These are phyloP conservation scores for Reticulitermes lucifugus DNA, from an alignment of 2,888 invertebrate species.

Conservation along the genomic window DNA sequence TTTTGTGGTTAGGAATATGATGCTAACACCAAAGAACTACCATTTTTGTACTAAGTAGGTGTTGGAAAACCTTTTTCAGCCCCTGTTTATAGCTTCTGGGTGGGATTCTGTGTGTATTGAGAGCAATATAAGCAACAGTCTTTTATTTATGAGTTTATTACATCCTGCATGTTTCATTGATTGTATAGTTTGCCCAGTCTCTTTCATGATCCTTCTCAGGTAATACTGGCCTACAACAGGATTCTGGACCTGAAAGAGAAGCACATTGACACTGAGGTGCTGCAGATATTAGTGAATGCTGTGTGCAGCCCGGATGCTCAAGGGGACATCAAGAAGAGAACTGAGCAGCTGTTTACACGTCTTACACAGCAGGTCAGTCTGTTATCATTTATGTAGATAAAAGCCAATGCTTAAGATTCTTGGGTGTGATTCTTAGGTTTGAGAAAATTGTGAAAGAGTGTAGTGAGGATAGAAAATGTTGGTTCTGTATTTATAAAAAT, in stretches of 20 bases:
- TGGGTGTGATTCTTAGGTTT: too few species aligned
- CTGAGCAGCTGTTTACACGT: slow-evolving; percentile 78
- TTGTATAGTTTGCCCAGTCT: neutral
- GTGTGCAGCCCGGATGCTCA: slow-evolving; percentile 62
- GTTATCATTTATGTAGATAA: too few species aligned
- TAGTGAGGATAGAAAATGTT: too few species aligned
- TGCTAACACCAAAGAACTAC: too few species aligned
- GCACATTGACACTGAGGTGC: slow-evolving; percentile 81
- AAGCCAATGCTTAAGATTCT: too few species aligned
- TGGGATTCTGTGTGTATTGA: neutral
- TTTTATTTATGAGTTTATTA: neutral
- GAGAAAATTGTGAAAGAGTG: too few species aligned
- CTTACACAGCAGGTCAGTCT: slow-evolving; percentile 69
- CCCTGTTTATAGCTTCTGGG: too few species aligned
- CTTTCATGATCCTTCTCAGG: slow-evolving; percentile 57
- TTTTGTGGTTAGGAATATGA: too few species aligned
- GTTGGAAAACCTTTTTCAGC: too few species aligned
- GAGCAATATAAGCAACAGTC: neutral
- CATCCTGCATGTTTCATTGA: neutral
- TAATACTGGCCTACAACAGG: slow-evolving; percentile 85
- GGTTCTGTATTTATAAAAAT: too few species aligned
- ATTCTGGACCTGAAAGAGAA: slow-evolving; percentile 86
- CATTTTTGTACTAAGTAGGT: too few species aligned
- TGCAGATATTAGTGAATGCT: slow-evolving; percentile 78
- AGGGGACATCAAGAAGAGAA: slow-evolving; percentile 58